Evolutionary conservation across 2,797 vertebrate species (phyloP).

Genomic region (Naso thynnoides): DNA sequence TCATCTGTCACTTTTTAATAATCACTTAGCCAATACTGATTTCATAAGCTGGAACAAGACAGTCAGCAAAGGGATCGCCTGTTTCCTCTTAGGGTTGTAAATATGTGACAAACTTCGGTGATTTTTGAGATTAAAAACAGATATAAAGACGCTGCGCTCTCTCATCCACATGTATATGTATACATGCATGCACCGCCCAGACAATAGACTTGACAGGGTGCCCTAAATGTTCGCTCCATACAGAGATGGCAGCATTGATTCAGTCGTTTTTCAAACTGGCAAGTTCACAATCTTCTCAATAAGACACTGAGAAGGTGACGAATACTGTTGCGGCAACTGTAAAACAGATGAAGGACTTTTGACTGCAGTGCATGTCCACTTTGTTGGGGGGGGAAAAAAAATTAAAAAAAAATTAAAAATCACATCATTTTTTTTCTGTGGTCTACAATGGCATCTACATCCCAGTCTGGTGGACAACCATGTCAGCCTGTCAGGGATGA

Average conservation of each 20-base stretch:
- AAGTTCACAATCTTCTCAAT: slow-evolving; percentile 36
- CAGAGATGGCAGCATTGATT: slow-evolving; percentile 26
- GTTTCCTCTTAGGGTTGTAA: slow-evolving; percentile 10
- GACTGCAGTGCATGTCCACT: slow-evolving; percentile 58
- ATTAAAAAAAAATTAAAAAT: slow-evolving; percentile 4
- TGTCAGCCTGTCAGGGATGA: slow-evolving; percentile 88
- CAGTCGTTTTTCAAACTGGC: slow-evolving; percentile 27
- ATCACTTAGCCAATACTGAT: slow-evolving; percentile 10
- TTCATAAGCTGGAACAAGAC: slow-evolving; percentile 1
- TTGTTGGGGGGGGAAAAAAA: slow-evolving; percentile 10
- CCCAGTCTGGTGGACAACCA: slow-evolving; percentile 84
- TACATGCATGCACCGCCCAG: slow-evolving; percentile 30
- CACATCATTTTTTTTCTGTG: slow-evolving; percentile 58
- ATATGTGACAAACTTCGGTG: slow-evolving; percentile 1
- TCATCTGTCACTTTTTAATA: slow-evolving; percentile 1
- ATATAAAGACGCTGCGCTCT: slow-evolving; percentile 30
- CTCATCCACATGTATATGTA: slow-evolving; percentile 42
- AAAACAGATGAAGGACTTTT: slow-evolving; percentile 27
- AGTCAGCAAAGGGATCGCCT: slow-evolving; percentile 3
- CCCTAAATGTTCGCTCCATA: slow-evolving; percentile 32
- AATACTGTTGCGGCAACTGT: slow-evolving; percentile 39
- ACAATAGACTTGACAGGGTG: slow-evolving; percentile 17
- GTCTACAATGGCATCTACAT: slow-evolving; percentile 72
- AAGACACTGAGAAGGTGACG: slow-evolving; percentile 40
- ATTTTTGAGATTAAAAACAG: slow-evolving; percentile 30